Evolutionary conservation across 2,888 invertebrate genomes (phyloP).

Genomic region (Ectemnius continuus): DNA sequence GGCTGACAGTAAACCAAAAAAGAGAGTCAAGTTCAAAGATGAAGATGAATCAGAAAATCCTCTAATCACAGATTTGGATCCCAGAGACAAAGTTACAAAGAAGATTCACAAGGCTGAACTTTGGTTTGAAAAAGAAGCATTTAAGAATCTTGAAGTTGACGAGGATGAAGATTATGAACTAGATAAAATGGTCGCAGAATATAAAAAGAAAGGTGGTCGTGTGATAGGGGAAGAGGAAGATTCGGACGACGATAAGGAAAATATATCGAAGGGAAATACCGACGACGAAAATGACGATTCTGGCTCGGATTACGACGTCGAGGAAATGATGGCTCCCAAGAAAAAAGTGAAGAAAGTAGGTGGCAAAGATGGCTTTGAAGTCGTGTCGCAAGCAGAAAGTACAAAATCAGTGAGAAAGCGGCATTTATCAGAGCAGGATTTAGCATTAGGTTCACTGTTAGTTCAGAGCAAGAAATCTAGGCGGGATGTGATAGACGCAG

Average conservation of each 20-base stretch:
- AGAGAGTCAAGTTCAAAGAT: constrained; percentile 45
- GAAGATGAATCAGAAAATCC: constrained; percentile 78
- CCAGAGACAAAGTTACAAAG: constrained; percentile 86
- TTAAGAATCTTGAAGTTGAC: constrained; percentile 89
- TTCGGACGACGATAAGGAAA: constrained; percentile 42
- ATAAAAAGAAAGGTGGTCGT: constrained; percentile 84
- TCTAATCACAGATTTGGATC: constrained; percentile 88
- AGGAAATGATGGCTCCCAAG: constrained; percentile 68
- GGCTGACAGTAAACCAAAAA: constrained; percentile 52
- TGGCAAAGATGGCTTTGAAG: constrained; percentile 84
- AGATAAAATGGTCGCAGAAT: constrained; percentile 86
- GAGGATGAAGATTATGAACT: constrained; percentile 93
- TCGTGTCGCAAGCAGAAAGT: constrained; percentile 82
- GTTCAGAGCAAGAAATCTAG: constrained; percentile 93
- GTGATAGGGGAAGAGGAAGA: constrained; percentile 72
- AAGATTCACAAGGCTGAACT: constrained; percentile 88
- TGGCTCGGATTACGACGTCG: constrained; percentile 79
- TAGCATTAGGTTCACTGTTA: constrained; percentile 95
- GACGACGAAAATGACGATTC: constrained; percentile 46
- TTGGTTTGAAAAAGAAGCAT: constrained; percentile 92
- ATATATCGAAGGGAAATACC: not conserved
- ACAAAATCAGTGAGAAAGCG: constrained; percentile 81
- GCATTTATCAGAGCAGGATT: constrained; percentile 90
- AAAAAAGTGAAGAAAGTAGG: constrained; percentile 68
- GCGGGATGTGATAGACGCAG: constrained; percentile 92